Conservation (phyloP, 2,888 invertebrate species). For the Slavum lentiscoides region DNA sequence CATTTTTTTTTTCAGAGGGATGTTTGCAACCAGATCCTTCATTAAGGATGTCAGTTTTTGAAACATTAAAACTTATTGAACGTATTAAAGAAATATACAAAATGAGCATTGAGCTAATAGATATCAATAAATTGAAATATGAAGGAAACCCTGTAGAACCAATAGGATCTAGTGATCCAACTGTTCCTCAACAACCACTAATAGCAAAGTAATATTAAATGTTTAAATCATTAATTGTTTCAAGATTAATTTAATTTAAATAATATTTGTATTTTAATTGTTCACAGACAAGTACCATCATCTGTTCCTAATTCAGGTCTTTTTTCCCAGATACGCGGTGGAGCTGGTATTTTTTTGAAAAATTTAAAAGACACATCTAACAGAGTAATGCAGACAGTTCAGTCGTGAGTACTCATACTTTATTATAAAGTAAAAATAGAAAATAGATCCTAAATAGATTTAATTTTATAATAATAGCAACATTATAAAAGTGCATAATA, state of each 20-base stretch:
- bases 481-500: no score
- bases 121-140: constrained; percentile 40
- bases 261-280: constrained; percentile 16
- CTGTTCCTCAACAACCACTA: constrained; percentile 23
- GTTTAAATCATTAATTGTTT: constrained; percentile 1
- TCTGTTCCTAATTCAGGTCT: constrained; percentile 64
- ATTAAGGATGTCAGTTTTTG: constrained; percentile 73
- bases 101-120: constrained; percentile 34
- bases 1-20: constrained; percentile 65
- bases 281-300: constrained; percentile 26
- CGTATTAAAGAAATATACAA: constrained; percentile 31
- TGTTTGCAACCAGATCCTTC: constrained; percentile 77
- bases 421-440: background rate
- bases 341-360: constrained; percentile 89
- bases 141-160: constrained; percentile 42
- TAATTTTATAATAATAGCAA: no score
- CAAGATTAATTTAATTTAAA: background rate
- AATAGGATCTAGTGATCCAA: constrained; percentile 10
- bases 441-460: background rate
- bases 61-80: constrained; percentile 61
- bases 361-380: constrained; percentile 94
- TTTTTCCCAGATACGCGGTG: constrained; percentile 86
- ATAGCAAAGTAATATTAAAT: constrained; percentile 24
- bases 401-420: constrained; percentile 68
- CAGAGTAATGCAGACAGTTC: constrained; percentile 95